phyloP scores from a whole-genome alignment of 1,140 invertebrate genomes.

The Hycleus phaleratus region DNA sequence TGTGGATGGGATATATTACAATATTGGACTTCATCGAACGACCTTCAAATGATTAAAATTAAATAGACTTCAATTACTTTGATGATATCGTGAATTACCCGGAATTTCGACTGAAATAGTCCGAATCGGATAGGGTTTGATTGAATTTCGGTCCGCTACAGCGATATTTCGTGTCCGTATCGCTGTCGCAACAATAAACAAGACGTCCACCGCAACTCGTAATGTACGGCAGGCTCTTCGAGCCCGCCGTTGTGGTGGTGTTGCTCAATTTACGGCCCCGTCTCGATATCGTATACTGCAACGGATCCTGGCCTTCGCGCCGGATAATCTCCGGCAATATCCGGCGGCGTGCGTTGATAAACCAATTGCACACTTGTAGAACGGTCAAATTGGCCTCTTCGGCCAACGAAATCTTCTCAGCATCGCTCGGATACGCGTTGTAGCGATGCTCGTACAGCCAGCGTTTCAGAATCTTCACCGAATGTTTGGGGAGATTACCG shows the following conservation, averaged over 20 bases:
- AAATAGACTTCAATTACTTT: neutral
- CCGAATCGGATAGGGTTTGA: slow-evolving; percentile 47
- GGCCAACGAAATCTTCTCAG: slow-evolving; percentile 78
- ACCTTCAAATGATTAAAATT: slow-evolving; percentile 5
- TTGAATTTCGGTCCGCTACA: slow-evolving; percentile 56
- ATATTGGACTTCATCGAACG: slow-evolving; percentile 33
- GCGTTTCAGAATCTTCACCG: slow-evolving; percentile 81
- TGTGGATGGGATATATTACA: slow-evolving; percentile 44
- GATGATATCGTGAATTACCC: slow-evolving; percentile 24
- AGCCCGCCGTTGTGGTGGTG: neutral
- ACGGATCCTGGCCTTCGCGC: slow-evolving; percentile 83
- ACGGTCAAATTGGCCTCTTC: slow-evolving; percentile 82
- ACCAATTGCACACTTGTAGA: slow-evolving; percentile 95
- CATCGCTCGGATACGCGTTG: slow-evolving; percentile 91
- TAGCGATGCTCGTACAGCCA: slow-evolving; percentile 92
- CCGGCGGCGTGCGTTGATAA: slow-evolving; percentile 87
- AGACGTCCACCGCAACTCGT: slow-evolving; percentile 50
- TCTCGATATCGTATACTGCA: slow-evolving; percentile 86
- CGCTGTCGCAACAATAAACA: slow-evolving; percentile 52
- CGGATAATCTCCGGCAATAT: slow-evolving; percentile 90
- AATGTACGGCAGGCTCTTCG: slow-evolving; percentile 39
- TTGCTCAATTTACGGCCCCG: slow-evolving; percentile 63
- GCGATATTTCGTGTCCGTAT: slow-evolving; percentile 56
- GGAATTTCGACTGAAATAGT: slow-evolving; percentile 50
- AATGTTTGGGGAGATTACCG: slow-evolving; percentile 88